Evolutionary conservation across 2,888 invertebrate genomes (phyloP).

Genomic region (Protonemura montana): DNA sequence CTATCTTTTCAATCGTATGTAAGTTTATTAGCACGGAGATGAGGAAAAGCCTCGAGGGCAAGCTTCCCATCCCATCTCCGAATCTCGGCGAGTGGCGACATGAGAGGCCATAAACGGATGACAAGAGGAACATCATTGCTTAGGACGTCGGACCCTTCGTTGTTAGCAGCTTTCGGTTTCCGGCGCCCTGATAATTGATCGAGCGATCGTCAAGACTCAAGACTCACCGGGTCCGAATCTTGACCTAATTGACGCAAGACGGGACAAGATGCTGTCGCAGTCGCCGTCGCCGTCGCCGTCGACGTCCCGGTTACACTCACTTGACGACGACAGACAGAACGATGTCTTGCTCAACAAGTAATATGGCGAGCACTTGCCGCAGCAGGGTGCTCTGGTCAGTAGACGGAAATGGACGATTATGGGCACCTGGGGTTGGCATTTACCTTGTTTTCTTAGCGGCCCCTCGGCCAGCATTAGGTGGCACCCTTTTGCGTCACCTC

Average conservation of each 20-base stretch:
- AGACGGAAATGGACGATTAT: background rate
- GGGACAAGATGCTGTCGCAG: background rate
- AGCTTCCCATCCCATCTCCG: constrained; percentile 48
- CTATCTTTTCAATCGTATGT: background rate
- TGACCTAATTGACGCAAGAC: background rate
- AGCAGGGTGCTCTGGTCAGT: background rate
- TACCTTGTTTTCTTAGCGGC: background rate
- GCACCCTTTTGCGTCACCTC: background rate
- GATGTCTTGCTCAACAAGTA: background rate
- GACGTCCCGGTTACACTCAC: background rate
- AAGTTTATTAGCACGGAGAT: background rate
- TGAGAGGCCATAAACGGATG: background rate
- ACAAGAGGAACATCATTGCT: constrained; percentile 17
- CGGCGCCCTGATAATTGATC: background rate
- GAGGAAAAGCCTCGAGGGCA: background rate
- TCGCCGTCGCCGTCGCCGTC: too few relatives aligned
- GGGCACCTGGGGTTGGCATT: background rate
- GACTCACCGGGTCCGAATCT: background rate
- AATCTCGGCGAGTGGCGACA: constrained; percentile 44
- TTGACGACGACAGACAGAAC: background rate
- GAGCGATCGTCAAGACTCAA: background rate
- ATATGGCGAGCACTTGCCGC: background rate
- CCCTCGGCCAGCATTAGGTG: background rate
- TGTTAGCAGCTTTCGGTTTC: background rate
- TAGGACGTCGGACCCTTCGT: background rate